Evolutionary conservation across 2,113 vertebrate genomes (phyloP), one percentile per base, ranked within the genome.

Genomic region (Cryptoleucopteryx plumbea): DNA sequence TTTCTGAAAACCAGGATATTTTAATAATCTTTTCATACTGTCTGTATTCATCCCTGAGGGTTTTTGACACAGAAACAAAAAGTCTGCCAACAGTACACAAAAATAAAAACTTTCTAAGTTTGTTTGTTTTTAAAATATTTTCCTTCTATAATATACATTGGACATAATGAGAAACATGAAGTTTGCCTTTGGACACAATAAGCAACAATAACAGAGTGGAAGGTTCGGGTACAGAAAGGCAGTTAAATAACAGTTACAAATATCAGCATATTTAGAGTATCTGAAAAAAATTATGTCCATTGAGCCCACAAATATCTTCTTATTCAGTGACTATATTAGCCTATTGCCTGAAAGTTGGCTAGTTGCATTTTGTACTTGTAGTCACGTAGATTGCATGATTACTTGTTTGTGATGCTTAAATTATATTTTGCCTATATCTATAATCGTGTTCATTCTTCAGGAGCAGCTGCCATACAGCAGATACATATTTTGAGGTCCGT

Each of bases 391-490:
- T 3, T 34, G 34, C 21, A 5, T 11, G 10, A 1, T n/a, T 7
- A 0, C 45, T 18, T n/a, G 40, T 20, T 45, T 21, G 53, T 25
- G 40, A 13, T 31, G 52, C 66, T 79, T 14, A 0, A 32, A 15
- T 42, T 1, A 0, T 13, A 2, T 48, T 88, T 47, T 66, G 7
- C 31, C 23, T 8, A 0, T 14, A 1, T 4, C 1, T 21, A 3
- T 7, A 2, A 0, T 1, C 3, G 29, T 4, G 43, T 11, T 8
- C 5, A 0, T 40, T 36, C 72, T 34, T 8, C 5, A n/a, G 50
- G 23, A 27, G 21, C 0, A 5, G 47, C 10, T 79, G 47, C 67
- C 14, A 0, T 16, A 4, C 8, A 26, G 53, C 79, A 63, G 38
- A 8, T 26, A 3, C 2, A 0, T 5, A 0, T 34, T 27, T 5